These are phyloP conservation scores for Drosophila kanekoi DNA, from an alignment of 2,888 invertebrate genomes.

Conservation along the genomic window DNA sequence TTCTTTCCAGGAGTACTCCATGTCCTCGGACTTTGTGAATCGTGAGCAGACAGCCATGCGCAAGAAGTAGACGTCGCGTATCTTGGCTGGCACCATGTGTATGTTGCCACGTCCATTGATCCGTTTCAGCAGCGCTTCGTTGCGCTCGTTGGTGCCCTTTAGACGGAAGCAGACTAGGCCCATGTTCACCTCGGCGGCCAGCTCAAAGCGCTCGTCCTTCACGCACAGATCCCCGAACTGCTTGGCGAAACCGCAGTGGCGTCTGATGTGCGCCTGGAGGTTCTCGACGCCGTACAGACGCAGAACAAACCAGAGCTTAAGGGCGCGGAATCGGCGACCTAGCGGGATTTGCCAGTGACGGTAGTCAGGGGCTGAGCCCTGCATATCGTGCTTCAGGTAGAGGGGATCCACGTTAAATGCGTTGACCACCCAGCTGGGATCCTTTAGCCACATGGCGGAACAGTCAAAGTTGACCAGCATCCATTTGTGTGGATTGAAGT, in stretches of 20 bases:
- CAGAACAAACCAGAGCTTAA: constrained; percentile 98
- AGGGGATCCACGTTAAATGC: constrained; percentile 99
- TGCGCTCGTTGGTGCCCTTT: constrained; percentile 93
- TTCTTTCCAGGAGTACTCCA: constrained; percentile 94
- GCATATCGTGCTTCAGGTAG: constrained; percentile 97
- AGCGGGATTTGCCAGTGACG: constrained; percentile 99
- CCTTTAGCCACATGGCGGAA: constrained; percentile 98
- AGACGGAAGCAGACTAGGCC: constrained; percentile 98
- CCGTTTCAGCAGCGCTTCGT: constrained; percentile 92
- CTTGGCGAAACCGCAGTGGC: constrained; percentile 93
- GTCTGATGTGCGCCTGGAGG: constrained; percentile 93
- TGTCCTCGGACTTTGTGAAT: constrained; percentile 92
- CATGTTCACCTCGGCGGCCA: constrained; percentile 95
- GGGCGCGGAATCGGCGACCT: constrained; percentile 95
- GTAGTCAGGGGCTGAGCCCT: constrained; percentile 96
- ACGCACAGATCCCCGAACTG: constrained; percentile 93
- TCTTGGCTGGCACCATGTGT: constrained; percentile 96
- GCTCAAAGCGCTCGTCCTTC: constrained; percentile 93
- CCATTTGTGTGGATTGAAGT: constrained; percentile 99
- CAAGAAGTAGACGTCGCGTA: constrained; percentile 93
- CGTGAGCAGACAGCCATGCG: constrained; percentile 96
- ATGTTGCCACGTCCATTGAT: constrained; percentile 96
- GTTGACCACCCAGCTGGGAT: constrained; percentile 95
- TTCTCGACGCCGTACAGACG: constrained; percentile 95
- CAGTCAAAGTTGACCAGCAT: constrained; percentile 99